Evolutionary conservation across 2,888 invertebrate genomes (phyloP).

Genomic region (Chrysina gloriosa): DNA sequence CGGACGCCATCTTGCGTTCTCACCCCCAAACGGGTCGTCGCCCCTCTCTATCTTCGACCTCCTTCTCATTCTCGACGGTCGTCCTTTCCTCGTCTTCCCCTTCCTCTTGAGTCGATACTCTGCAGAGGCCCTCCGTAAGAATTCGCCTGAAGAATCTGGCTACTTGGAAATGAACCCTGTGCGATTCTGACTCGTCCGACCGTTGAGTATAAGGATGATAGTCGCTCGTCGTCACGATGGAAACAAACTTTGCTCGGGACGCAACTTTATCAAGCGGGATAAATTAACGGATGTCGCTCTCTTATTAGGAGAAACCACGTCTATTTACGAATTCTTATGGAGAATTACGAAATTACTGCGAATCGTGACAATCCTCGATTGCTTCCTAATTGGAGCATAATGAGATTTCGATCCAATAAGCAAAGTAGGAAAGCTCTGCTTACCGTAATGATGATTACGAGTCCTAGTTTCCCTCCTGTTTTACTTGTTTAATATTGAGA

Average conservation of each 20-base stretch:
- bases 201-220: not conserved
- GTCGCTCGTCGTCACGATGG: slow-evolving; percentile 5
- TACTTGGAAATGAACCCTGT: slow-evolving; percentile 49
- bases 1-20: slow-evolving; percentile 63
- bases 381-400: too few species aligned
- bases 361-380: too few species aligned
- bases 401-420: too few species aligned
- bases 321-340: slow-evolving; percentile 13
- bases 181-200: slow-evolving; percentile 15
- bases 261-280: slow-evolving; percentile 29
- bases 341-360: not conserved
- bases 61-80: slow-evolving; percentile 38
- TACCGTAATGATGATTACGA: too few species aligned
- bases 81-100: slow-evolving; percentile 53
- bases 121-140: slow-evolving; percentile 62
- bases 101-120: slow-evolving; percentile 64
- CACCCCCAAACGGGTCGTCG: slow-evolving; percentile 50
- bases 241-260: slow-evolving; percentile 29
- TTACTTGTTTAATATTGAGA: too few species aligned
- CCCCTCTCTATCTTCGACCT: slow-evolving; percentile 53
- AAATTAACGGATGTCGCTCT: slow-evolving; percentile 1
- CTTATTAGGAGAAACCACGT: slow-evolving; percentile 3
- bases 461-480: too few species aligned
- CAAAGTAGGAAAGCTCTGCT: too few species aligned
- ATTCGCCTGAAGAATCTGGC: slow-evolving; percentile 60